Evolutionary conservation across 2,888 invertebrate species (phyloP), one percentile per base, ranked within the genome.

Genomic region (Pharmacophagus antenor): DNA sequence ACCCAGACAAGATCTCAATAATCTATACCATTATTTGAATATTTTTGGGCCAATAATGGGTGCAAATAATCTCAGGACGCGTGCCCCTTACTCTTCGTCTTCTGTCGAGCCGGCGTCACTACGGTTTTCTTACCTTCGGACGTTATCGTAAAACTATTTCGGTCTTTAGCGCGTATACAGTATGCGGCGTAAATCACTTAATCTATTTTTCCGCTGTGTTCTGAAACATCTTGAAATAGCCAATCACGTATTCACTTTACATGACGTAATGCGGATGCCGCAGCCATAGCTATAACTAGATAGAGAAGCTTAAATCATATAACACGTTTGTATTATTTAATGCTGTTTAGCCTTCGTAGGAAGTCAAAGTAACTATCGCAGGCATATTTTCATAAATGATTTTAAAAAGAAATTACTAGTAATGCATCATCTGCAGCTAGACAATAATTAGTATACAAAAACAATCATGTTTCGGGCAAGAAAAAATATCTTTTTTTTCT

Each of bases 131-230:
- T 77, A 75, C 79, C 75, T 79, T 79, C 76, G 68, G 66, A 46
- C 69, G 75, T 77, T 77, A 80, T 84, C 80, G 79, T 83, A 75
- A 82, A 85, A 76, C 84, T 87, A 86, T 87, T 86, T 85, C 74
- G 71, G 80, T 75, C 66, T 70, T 80, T 76, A 74, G 67, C 66
- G 41, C 46, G 53, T 54, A 44, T 59, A 54, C 49, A 58, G 53
- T 53, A 31, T 31, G 15, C 27, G 44, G 50, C 79, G 80, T 85
- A 83, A 85, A 85, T 82, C 85, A 79, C 76, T 78, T 77, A 72
- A 66, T 73, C 73, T 81, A 82, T 84, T 85, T 85, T 85, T 84
- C 76, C 72, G 69, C 77, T 65, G 69, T 76, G 70, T 77, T 76
- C 70, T 72, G 72, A 77, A 79, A 79, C 77, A 70, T 80, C 79